phyloP scores from a whole-genome alignment of 2,113 vertebrate genomes.

The Stercorarius parasiticus region DNA sequence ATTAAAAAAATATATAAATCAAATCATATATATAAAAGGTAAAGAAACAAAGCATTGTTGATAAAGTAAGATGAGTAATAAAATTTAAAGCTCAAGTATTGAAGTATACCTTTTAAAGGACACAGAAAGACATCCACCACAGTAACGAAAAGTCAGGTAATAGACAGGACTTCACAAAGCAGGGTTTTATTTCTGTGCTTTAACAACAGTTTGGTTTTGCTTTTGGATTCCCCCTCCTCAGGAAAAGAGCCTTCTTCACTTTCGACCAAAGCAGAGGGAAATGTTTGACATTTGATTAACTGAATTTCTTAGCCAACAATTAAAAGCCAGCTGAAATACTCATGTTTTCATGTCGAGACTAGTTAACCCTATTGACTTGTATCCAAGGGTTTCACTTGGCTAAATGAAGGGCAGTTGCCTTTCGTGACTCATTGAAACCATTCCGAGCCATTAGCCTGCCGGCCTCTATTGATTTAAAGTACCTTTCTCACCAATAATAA shows the following conservation, averaged over 20 bases:
- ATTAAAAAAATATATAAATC: background rate
- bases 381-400: conserved; percentile 17
- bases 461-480: conserved; percentile 33
- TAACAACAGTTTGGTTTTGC: background rate
- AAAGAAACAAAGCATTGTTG: background rate
- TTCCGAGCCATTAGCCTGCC: conserved; percentile 27
- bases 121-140: background rate
- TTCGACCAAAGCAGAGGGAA: background rate
- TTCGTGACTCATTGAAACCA: conserved; percentile 44
- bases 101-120: background rate
- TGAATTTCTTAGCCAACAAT: conserved; percentile 61
- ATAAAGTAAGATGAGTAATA: background rate
- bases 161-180: background rate
- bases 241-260: background rate
- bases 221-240: background rate
- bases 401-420: conserved; percentile 19
- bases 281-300: conserved; percentile 58
- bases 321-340: conserved; percentile 56
- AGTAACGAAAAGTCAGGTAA: background rate
- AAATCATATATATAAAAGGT: background rate
- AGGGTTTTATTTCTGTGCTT: background rate
- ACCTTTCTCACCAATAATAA: background rate
- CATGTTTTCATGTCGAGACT: conserved; percentile 52
- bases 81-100: background rate
- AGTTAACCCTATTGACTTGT: conserved; percentile 61